A percentile compares a stretch with the other conserved stretches of the same genome.
These are phyloP conservation scores for Pluvialis apricaria DNA, from an alignment of 2,113 vertebrate genomes.

Conservation along the genomic window DNA sequence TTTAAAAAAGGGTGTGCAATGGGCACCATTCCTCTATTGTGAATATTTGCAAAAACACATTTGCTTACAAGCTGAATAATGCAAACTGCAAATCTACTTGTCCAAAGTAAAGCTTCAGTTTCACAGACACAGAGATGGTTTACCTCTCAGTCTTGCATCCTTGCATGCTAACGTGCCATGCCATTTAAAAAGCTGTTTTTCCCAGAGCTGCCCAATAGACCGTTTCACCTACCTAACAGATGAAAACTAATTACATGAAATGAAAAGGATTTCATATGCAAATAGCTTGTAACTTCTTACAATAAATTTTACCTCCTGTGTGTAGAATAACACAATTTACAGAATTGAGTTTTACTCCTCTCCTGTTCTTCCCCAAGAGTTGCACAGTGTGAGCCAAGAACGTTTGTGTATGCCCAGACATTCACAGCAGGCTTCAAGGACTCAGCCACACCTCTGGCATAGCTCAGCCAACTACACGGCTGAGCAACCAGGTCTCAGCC, in stretches of 20 bases:
- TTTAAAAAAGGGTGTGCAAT: background rate
- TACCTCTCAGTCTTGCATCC: background rate
- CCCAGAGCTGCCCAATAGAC: background rate
- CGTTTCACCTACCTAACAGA: background rate
- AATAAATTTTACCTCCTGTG: background rate
- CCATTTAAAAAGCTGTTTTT: background rate
- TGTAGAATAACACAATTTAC: background rate
- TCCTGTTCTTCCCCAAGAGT: background rate
- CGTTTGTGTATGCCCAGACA: background rate
- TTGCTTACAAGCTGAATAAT: background rate
- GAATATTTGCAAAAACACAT: background rate
- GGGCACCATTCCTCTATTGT: background rate
- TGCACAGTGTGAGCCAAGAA: background rate
- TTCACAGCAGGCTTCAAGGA: background rate
- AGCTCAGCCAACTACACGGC: background rate
- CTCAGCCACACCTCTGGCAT: background rate
- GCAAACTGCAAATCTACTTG: background rate
- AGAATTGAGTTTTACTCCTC: background rate
- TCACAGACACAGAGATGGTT: background rate
- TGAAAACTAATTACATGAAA: background rate
- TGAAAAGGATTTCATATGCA: background rate
- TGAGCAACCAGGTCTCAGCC: background rate
- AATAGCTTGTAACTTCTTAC: background rate
- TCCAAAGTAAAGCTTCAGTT: background rate
- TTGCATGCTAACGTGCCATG: fast-evolving